phyloP scores from a whole-genome alignment of 2,113 vertebrate species.

The Eubucco bourcierii region DNA sequence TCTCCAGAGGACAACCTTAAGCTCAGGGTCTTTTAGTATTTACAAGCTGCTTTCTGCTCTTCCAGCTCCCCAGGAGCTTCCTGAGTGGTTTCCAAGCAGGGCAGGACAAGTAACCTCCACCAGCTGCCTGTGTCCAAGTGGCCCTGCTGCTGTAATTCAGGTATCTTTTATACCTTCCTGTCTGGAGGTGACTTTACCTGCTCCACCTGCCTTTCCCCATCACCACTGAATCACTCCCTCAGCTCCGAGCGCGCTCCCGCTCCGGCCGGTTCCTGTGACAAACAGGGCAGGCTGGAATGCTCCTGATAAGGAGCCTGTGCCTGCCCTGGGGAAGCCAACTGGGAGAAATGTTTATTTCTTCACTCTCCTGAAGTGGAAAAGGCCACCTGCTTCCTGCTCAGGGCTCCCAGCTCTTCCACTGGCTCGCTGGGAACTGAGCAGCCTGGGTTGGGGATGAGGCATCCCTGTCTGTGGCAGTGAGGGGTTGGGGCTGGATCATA shows the following conservation, averaged over 20 bases:
- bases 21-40: neutral
- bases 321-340: neutral
- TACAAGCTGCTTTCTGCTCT: neutral
- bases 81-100: neutral
- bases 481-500: no score
- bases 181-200: slow-evolving; percentile 45
- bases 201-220: slow-evolving; percentile 53
- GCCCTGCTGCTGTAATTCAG: neutral
- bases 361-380: accelerated
- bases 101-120: neutral
- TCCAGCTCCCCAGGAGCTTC: neutral
- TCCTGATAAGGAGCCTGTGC: neutral
- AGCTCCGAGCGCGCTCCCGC: neutral
- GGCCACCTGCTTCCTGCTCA: neutral
- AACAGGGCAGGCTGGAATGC: slow-evolving; percentile 40
- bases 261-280: slow-evolving; percentile 22
- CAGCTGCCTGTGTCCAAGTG: neutral
- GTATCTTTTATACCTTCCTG: slow-evolving; percentile 63
- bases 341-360: neutral
- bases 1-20: neutral
- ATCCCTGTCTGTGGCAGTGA: no score
- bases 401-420: neutral
- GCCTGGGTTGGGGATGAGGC: no score
- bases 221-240: neutral
- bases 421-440: no score